Base-by-base conservation (phyloP, 2,888 invertebrate genomes). In the Graphium colonna region DNA sequence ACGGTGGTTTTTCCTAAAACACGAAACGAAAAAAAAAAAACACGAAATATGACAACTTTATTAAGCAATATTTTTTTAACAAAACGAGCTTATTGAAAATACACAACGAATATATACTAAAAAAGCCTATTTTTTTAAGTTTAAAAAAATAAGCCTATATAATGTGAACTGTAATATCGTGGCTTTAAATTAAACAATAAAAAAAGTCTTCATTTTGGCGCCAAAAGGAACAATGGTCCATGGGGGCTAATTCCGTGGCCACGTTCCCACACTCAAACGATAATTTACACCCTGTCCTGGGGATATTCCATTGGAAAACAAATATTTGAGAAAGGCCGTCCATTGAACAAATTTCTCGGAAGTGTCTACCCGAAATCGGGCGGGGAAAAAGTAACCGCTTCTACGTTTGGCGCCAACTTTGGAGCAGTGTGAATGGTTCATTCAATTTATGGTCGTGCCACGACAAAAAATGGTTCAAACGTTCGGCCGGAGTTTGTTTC, bases 261-360 rank as follows among this genome's bases (percentile, higher is more conserved):
- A 13, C 33, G 12, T 55, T 44, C 38, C 56, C 48, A 51, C 39
- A 51, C 28, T 51, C 36, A 16, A 43, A 18, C 15, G n/a, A 54
- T 50, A 45, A 50, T 41, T 45, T 40, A 41, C 18, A 18, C 40
- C 38, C 12, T n/a, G 42, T 28, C 10, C 31, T 40, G 56, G 58
- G 60, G 51, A 49, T 47, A 47, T 52, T 52, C 56, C 59, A 55
- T 49, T 43, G 48, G 48, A 33, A 54, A 58, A 57, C 56, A 59
- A 57, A 59, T 48, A 40, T 52, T 40, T 51, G 58, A 57, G 18
- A 26, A 42, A 33, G 43, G 52, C 59, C 57, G 59, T 54, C 49
- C 57, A 56, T 62, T 60, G 46, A 59, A 59, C 41, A 5, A 44
- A 53, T 33, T 77, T 77, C 77, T 73, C 49, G 64, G 77, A 77